Evolutionary conservation across 2,888 invertebrate genomes (phyloP).

Genomic region (Boloria euphrosyne): DNA sequence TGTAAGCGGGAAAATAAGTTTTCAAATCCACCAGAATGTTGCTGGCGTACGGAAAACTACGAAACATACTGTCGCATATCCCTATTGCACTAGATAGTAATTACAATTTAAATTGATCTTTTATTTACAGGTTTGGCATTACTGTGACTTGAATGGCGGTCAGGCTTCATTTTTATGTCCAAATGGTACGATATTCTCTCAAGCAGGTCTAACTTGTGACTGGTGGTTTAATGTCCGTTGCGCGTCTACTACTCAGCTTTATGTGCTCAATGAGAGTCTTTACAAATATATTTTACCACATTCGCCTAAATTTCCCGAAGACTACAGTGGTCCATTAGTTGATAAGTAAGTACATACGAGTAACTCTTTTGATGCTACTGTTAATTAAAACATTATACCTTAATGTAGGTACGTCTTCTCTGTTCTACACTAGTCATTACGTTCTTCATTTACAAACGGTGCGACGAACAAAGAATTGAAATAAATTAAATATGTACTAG

Average conservation of each 20-base stretch:
- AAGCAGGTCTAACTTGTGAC: constrained; percentile 93
- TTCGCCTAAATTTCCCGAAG: constrained; percentile 94
- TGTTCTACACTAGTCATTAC: too few species aligned
- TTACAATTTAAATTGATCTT: background rate
- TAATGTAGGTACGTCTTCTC: too few species aligned
- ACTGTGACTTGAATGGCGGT: constrained; percentile 94
- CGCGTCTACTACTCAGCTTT: constrained; percentile 90
- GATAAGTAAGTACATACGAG: constrained; percentile 84
- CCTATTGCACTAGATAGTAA: background rate
- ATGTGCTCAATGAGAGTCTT: constrained; percentile 93
- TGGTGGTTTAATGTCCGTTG: constrained; percentile 97
- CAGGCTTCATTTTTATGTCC: constrained; percentile 95
- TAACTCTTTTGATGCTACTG: too few species aligned
- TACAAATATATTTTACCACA: constrained; percentile 94
- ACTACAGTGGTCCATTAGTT: constrained; percentile 93
- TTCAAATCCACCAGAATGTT: too few species aligned
- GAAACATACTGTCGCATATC: too few species aligned
- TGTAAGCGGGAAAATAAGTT: too few species aligned
- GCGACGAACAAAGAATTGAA: too few species aligned
- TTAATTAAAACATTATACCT: too few species aligned
- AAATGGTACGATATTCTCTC: constrained; percentile 95
- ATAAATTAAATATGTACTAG: too few species aligned
- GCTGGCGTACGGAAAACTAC: too few species aligned
- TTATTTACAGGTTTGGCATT: constrained; percentile 90
- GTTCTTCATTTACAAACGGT: too few species aligned